Evolutionary conservation across 2,888 invertebrate species (phyloP).

Genomic region (Chrysolina haemoptera): DNA sequence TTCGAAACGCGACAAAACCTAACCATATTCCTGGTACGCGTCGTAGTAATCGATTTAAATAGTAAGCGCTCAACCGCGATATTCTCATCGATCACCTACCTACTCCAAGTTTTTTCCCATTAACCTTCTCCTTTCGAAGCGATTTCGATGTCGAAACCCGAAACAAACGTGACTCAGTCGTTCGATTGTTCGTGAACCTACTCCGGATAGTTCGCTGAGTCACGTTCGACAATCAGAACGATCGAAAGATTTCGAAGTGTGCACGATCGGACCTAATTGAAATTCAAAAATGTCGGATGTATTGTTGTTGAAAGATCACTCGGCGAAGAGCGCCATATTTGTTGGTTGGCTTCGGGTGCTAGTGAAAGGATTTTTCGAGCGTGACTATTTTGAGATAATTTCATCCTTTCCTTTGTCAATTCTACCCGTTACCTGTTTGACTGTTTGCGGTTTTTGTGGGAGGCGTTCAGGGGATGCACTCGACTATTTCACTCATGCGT

Average conservation of each 20-base stretch:
- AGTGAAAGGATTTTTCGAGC: conserved; percentile 23
- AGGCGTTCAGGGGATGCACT: background rate
- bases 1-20: background rate
- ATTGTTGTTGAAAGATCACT: conserved; percentile 17
- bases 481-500: too few species aligned
- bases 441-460: background rate
- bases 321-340: conserved; percentile 14
- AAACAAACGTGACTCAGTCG: conserved; percentile 20
- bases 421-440: background rate
- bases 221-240: conserved; percentile 31
- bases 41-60: conserved; percentile 13
- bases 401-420: conserved; percentile 14
- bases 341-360: background rate
- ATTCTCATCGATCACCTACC: conserved; percentile 4
- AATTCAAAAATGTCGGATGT: conserved; percentile 26
- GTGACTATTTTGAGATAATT: conserved; percentile 9
- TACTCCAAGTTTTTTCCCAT: conserved; percentile 16
- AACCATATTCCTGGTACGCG: background rate
- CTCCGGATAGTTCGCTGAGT: conserved; percentile 34
- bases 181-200: conserved; percentile 33
- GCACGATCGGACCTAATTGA: conserved; percentile 39
- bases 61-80: background rate
- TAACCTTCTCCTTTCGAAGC: conserved; percentile 15
- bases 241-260: conserved; percentile 29
- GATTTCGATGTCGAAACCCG: conserved; percentile 22